Evolutionary conservation across 2,888 invertebrate species (phyloP), one percentile per base, ranked within the genome.

Genomic region (Drosophila subsilvestris): DNA sequence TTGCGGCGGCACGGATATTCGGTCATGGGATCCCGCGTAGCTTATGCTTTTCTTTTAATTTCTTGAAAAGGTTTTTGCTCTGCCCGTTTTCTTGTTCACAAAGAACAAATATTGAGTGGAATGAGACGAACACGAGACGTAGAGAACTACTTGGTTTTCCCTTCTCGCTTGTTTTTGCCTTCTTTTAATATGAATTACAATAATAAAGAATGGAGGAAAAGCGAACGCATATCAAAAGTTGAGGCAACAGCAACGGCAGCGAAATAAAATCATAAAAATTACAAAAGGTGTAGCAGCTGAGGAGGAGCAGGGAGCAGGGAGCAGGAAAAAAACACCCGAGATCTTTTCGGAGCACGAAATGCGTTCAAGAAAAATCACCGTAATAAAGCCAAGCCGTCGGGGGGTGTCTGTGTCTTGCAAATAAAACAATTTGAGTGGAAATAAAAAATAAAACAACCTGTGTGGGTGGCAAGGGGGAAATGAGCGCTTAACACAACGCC

Each of bases 391-490:
- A 59, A 78, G 63, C 14, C 72, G 75, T 70, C 65, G 67, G 78
- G 74, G 68, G 71, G 51, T 70, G 54, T 73, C 55, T 71, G 58
- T 72, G 59, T 63, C 74, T 69, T 66, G 75, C 79, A 80, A 86
- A 88, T 81, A 88, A 89, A 89, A 89, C 89, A 87, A 86, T 87
- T 88, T 88, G 79, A 89, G 86, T 85, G 89, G 82, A 84, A 85
- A 87, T 89, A 85, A 84, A 85, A 78, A 87, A 86, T 81, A 87
- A 83, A 85, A 76, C 72, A 87, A 82, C 74, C 73, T 73, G 63
- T 17, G 42, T n/a, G 51, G 37, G 53, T 63, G 45, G 56, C 61
- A 43, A 55, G 57, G 42, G 67, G 67, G 57, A 68, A 75, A 74
- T 55, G 75, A 81, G 62, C 72, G 88, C 83, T 83, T 88, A 86